Evolutionary conservation across 2,888 invertebrate species (phyloP), one percentile per base, ranked within the genome.

Genomic region (Dryomyza anilis): DNA sequence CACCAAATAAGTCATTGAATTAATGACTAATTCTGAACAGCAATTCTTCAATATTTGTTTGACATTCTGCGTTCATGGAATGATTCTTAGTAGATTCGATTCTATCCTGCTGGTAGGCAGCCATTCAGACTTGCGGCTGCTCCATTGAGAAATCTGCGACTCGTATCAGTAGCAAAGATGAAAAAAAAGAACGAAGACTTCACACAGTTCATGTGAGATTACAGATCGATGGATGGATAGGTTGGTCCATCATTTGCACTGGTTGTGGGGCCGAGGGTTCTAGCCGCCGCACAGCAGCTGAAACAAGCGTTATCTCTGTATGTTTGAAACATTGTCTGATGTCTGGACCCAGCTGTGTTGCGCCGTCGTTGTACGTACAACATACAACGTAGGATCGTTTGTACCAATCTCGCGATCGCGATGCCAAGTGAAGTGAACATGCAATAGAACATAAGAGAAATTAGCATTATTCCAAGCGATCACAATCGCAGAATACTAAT

Each of bases 401-500:
- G n/a, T 19, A 46, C 6, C 27, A n/a, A 21, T 27, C 16, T 29
- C 46, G 7, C 25, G 59, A 60, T 60, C 48, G 59, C 48, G 48
- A 60, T 60, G 50, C 36, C 48, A 21, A 55, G 55, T 36, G 55
- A 39, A 61, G 43, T 25, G 21, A 53, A 61, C 61, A 61, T 61
- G 61, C 61, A 53, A 61, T 52, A 61, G 61, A 61, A 61, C 61
- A 61, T 53, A 61, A 30, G 43, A 53, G 64, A 71, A 79, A 80
- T 80, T 81, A 80, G 79, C 81, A 80, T 81, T 80, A 79, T 78
- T 81, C 78, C 76, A 76, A 80, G 74, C 77, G 79, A 80, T 80
- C 80, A 77, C 81, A 79, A 81, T 81, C 81, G 74, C 72, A 75
- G 81, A 78, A 81, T 81, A 81, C 81, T 81, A 81, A 81, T 81